Percentiles rank a stretch among this genome's conserved stretches.
Conservation (phyloP, 2,113 vertebrate species). For the Rostratula benghalensis region DNA sequence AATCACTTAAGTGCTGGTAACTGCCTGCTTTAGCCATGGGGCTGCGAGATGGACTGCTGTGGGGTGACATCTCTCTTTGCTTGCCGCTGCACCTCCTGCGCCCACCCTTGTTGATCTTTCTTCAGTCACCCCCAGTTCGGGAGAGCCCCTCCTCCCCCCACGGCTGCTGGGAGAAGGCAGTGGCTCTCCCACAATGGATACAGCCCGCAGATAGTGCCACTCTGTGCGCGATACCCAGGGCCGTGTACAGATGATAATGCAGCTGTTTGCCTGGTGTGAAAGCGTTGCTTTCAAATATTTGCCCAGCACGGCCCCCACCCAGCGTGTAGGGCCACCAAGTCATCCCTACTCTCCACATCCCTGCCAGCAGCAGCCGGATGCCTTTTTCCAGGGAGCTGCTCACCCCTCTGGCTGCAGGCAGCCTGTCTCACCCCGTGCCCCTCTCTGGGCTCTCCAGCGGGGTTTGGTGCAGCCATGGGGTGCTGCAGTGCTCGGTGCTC, state of each 20-base stretch:
- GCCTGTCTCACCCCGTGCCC: background rate
- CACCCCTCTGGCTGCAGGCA: background rate
- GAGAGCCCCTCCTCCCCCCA: background rate
- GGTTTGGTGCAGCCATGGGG: background rate
- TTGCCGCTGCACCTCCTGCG: background rate
- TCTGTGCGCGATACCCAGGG: fast-evolving
- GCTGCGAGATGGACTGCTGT: fast-evolving
- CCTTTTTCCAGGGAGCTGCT: background rate
- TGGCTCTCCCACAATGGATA: background rate
- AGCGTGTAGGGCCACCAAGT: background rate
- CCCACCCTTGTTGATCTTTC: background rate
- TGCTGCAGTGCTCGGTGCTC: background rate
- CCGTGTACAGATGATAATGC: background rate
- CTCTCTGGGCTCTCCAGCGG: background rate
- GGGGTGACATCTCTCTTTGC: fast-evolving
- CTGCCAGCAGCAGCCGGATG: fast-evolving
- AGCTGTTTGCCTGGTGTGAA: background rate
- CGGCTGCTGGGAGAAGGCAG: background rate
- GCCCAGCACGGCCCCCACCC: background rate
- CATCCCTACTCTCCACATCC: background rate
- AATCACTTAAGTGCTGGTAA: background rate
- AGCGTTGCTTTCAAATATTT: background rate
- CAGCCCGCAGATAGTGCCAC: background rate
- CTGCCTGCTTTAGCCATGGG: background rate
- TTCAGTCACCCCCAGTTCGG: background rate